Base-by-base conservation (phyloP, 2,113 vertebrate genomes). In the Rhinichthys klamathensis region DNA sequence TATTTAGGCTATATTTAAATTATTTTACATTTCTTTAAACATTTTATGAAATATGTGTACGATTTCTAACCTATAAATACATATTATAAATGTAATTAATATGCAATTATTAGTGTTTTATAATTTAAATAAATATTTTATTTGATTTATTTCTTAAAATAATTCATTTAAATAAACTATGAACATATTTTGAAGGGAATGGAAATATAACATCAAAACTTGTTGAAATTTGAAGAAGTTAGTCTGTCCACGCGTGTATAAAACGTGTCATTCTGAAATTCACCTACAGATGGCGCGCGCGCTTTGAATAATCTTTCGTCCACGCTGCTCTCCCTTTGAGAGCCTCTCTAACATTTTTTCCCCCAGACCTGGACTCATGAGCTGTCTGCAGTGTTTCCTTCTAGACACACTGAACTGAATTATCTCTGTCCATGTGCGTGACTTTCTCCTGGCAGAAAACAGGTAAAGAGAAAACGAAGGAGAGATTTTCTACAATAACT, bases 351-450 rank as follows among this genome's bases (percentile, higher is more conserved):
- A 27, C 38, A 63, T 80, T 80, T 80, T 63, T 44, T n/a, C 54
- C 76, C 35, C 56, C 77, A 80, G 32, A 38, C 75, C 76, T 61
- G 35, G 77, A 41, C 21, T 38, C 30, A 4, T 4, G 32, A 27
- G 38, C 78, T 80, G 78, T 80, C 78, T 80, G 78, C 38, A 44
- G 38, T 30, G 15, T 80, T 61, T 79, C 76, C 54, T 61, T 79
- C 38, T 25, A 79, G 32, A 60, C 27, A 21, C 76, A 25, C 11
- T 9, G 11, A 30, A 9, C n/a, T n/a, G n/a, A n/a, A n/a, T n/a
- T n/a, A 21, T 60, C 30, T 41, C 54, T 60, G 32, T 35, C 12
- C 32, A 38, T 38, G 25, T 51, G 16, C 9, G 21, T 75, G 41
- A 78, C 56, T 18, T 13, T 25, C 35, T 63, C 23, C 58, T 61